Conservation (phyloP, 2,888 invertebrate species). For the Noctua pronuba region DNA sequence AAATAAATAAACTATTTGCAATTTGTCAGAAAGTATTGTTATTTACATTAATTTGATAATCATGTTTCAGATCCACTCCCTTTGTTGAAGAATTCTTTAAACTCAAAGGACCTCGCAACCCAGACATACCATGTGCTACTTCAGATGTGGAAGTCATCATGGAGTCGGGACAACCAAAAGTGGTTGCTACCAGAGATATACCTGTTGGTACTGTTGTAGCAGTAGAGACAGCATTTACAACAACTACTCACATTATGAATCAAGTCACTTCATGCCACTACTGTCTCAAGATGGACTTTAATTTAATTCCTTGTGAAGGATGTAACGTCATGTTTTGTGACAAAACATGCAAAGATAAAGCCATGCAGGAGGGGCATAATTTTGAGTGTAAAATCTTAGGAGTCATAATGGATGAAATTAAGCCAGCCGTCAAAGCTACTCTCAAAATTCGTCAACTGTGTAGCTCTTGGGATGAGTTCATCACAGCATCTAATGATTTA, state of each 20-base stretch:
- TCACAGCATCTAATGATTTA: conserved; percentile 40
- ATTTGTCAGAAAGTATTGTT: not conserved
- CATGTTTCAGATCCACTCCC: conserved; percentile 25
- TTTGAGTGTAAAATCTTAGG: conserved; percentile 40
- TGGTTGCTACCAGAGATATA: conserved; percentile 47
- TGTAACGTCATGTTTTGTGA: conserved; percentile 43
- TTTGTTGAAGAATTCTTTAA: conserved; percentile 31
- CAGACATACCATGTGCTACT: conserved; percentile 44
- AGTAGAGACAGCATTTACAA: conserved; percentile 37
- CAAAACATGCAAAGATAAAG: conserved; percentile 31
- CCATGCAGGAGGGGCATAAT: conserved; percentile 45
- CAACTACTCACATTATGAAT: conserved; percentile 10
- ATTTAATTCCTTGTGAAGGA: conserved; percentile 49
- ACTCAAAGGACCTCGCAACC: conserved; percentile 27
- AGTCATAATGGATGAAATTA: not conserved
- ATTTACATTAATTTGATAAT: not conserved
- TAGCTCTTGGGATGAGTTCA: conserved; percentile 51
- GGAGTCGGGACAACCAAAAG: conserved; percentile 34
- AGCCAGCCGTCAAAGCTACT: conserved; percentile 25
- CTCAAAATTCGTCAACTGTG: conserved; percentile 50
- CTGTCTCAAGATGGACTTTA: conserved; percentile 41
- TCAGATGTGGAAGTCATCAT: conserved; percentile 35
- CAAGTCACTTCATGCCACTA: conserved; percentile 24
- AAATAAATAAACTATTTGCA: too few relatives aligned
- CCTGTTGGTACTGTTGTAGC: conserved; percentile 46